Conservation (phyloP, 1,140 invertebrate species). For the Andrena cerasifolii region DNA sequence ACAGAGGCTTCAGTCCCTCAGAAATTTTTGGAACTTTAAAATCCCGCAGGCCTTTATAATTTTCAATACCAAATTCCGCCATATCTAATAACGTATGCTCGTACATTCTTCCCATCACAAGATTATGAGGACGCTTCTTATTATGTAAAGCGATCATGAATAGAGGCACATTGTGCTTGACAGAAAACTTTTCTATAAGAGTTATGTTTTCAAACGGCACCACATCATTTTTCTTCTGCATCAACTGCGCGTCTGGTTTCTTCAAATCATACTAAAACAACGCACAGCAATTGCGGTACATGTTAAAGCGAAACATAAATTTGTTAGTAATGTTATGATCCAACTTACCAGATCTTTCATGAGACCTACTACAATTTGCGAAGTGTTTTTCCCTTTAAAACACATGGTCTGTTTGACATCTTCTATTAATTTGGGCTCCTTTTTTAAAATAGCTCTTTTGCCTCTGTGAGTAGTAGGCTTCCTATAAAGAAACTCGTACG, state of each 20-base stretch:
- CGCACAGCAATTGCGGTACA: constrained; percentile 30
- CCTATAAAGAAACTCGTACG: constrained; percentile 83
- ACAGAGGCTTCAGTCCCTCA: constrained; percentile 93
- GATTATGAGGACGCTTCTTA: constrained; percentile 97
- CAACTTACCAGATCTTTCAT: constrained; percentile 92
- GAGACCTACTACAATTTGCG: constrained; percentile 87
- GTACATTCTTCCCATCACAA: constrained; percentile 94
- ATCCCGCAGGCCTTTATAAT: constrained; percentile 90
- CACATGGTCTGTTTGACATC: constrained; percentile 93
- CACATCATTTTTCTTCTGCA: constrained; percentile 92
- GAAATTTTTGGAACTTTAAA: constrained; percentile 92
- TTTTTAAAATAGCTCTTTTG: constrained; percentile 91
- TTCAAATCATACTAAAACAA: constrained; percentile 88
- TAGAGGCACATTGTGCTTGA: constrained; percentile 93
- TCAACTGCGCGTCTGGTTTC: constrained; percentile 90
- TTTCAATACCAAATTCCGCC: constrained; percentile 96
- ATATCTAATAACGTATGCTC: constrained; percentile 96
- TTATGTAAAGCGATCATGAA: constrained; percentile 95
- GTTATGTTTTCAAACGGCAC: constrained; percentile 93
- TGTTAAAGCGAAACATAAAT: background rate
- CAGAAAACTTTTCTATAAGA: constrained; percentile 91
- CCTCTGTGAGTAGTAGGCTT: constrained; percentile 95
- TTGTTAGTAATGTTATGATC: background rate
- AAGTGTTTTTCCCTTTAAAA: constrained; percentile 93
- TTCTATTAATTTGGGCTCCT: constrained; percentile 95